Evolutionary conservation across 2,888 invertebrate species (phyloP).

Genomic region (Andrena bicolor): DNA sequence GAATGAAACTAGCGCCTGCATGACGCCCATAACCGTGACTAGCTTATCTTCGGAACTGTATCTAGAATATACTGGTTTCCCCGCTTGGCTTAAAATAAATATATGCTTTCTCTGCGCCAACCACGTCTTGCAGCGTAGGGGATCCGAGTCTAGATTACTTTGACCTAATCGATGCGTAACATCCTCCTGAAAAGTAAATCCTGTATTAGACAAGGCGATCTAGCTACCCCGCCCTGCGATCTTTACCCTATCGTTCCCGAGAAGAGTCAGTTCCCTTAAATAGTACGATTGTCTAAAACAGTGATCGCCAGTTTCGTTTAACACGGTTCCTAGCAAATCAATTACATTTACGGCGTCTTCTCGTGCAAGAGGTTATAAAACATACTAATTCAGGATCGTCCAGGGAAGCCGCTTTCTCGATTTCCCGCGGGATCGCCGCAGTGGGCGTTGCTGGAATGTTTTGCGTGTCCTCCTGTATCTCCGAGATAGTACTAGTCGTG

Average conservation of each 20-base stretch:
- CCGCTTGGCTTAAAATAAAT: slow-evolving; percentile 97
- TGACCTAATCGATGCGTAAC: slow-evolving; percentile 80
- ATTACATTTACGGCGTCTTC: neutral
- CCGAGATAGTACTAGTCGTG: slow-evolving; percentile 87
- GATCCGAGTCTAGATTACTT: slow-evolving; percentile 87
- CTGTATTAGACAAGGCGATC: neutral
- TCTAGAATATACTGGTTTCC: slow-evolving; percentile 98
- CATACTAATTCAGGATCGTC: slow-evolving; percentile 75
- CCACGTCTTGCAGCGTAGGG: slow-evolving; percentile 90
- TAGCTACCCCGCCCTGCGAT: neutral
- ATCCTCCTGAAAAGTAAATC: slow-evolving; percentile 78
- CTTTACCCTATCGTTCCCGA: neutral
- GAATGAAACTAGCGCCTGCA: slow-evolving; percentile 96
- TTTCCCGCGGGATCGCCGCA: slow-evolving; percentile 45
- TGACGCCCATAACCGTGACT: slow-evolving; percentile 97
- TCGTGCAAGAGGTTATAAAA: slow-evolving; percentile 51
- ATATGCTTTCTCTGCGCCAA: slow-evolving; percentile 94
- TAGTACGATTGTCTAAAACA: neutral
- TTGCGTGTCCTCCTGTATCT: slow-evolving; percentile 87
- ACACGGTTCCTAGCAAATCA: neutral
- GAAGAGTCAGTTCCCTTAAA: neutral
- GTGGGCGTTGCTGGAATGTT: slow-evolving; percentile 78
- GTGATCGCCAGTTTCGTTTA: neutral
- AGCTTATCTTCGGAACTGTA: slow-evolving; percentile 93
- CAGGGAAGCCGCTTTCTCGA: slow-evolving; percentile 63